phyloP scores from a whole-genome alignment of 2,113 vertebrate species.

The Misgurnus mizolepis region DNA sequence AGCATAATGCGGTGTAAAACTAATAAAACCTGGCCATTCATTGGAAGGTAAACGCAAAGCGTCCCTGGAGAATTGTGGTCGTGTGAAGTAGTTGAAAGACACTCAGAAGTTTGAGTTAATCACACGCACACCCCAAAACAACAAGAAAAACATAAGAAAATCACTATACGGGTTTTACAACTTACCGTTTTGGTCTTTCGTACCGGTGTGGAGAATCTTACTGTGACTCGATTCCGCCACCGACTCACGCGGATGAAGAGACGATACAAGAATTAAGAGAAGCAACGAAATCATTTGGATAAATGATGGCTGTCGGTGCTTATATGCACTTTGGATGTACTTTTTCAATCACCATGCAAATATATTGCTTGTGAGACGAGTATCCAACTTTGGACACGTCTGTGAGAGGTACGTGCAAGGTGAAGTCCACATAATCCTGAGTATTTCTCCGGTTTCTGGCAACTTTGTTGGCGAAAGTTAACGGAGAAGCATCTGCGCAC shows the following conservation, averaged over 20 bases:
- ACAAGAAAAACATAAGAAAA: not conserved
- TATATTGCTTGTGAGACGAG: conserved; percentile 76
- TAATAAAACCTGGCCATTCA: conserved; percentile 69
- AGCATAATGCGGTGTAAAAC: conserved; percentile 79
- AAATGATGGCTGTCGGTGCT: conserved; percentile 67
- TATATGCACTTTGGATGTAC: conserved; percentile 70
- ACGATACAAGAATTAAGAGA: conserved; percentile 86
- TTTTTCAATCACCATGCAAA: conserved; percentile 81
- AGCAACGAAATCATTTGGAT: conserved; percentile 97
- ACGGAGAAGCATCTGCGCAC: conserved; percentile 62
- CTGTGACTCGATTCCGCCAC: conserved; percentile 86
- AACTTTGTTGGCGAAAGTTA: conserved; percentile 58
- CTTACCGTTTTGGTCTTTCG: conserved; percentile 95
- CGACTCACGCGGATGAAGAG: conserved; percentile 83
- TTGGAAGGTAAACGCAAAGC: conserved; percentile 1
- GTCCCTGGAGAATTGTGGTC: not conserved
- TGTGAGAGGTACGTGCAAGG: conserved; percentile 77
- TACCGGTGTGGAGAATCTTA: conserved; percentile 83
- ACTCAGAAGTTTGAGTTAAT: not conserved
- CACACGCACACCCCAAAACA: not conserved
- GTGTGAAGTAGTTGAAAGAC: not conserved
- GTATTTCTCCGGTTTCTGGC: conserved; percentile 46
- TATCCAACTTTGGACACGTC: conserved; percentile 83
- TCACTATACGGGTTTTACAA: not conserved
- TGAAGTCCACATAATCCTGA: conserved; percentile 93